phyloP scores from a whole-genome alignment of 1,140 invertebrate genomes.

The Gonioctena quinquepunctata region DNA sequence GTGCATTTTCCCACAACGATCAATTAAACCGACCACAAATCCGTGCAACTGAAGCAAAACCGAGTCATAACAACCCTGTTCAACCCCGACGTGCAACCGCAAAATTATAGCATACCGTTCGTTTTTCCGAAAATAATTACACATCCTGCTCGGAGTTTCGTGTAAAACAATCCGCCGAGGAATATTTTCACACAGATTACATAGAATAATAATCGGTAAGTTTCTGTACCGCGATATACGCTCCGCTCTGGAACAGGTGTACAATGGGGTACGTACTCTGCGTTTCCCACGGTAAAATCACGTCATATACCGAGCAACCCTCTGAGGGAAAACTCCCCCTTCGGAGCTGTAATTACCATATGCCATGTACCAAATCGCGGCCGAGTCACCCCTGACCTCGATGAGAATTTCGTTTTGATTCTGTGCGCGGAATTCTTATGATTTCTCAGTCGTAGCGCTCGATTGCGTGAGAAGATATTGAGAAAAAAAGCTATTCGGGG shows the following conservation, averaged over 20 bases:
- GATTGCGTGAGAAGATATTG: background rate
- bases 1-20: no score
- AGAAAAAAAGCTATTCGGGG: background rate
- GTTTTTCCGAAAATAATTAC: background rate
- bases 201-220: background rate
- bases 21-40: no score
- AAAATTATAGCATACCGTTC: background rate
- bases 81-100: background rate
- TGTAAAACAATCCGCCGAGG: slow-evolving; percentile 5
- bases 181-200: slow-evolving; percentile 17
- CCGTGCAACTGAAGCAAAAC: no score
- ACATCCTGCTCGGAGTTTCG: background rate
- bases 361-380: slow-evolving; percentile 14
- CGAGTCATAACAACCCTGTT: no score
- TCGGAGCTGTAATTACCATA: slow-evolving; percentile 9
- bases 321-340: slow-evolving; percentile 5
- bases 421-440: background rate
- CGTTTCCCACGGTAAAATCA: slow-evolving; percentile 12
- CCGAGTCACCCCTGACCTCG: background rate
- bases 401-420: background rate
- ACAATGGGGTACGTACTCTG: background rate
- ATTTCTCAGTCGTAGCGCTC: background rate
- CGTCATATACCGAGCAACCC: background rate
- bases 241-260: background rate
- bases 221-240: no score